These are phyloP conservation scores for Agelaius tricolor DNA, from an alignment of 2,113 vertebrate species.

Conservation along the genomic window DNA sequence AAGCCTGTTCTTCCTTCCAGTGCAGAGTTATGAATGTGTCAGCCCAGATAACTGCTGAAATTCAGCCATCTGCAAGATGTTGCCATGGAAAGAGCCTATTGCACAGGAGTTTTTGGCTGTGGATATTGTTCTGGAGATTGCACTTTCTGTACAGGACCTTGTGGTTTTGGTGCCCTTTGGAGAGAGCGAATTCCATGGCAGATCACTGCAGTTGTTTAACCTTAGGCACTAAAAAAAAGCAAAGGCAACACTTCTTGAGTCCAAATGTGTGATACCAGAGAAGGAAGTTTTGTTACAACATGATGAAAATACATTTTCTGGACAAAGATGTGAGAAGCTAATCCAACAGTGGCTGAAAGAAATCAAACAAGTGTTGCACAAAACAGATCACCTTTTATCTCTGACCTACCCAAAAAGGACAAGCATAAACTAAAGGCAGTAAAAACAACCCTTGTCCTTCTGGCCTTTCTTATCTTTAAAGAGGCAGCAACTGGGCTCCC, in stretches of 20 bases:
- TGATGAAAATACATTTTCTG: conserved; percentile 9
- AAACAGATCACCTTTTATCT: conserved; percentile 23
- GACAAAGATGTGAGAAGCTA: conserved; percentile 9
- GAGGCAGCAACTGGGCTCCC: background rate
- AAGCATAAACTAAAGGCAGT: background rate
- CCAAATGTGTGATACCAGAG: background rate
- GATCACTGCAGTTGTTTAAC: background rate
- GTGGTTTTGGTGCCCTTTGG: background rate
- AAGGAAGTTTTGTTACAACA: conserved; percentile 4
- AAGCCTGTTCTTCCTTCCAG: background rate
- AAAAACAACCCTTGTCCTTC: conserved; percentile 12
- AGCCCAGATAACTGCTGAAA: conserved; percentile 3
- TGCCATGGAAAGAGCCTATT: background rate
- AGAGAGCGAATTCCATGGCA: background rate
- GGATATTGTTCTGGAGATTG: background rate
- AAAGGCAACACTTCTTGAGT: background rate
- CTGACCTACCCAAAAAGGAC: background rate
- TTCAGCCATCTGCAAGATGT: background rate
- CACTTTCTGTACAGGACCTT: background rate
- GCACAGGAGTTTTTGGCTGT: background rate
- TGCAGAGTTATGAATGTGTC: background rate
- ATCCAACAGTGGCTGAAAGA: conserved; percentile 4
- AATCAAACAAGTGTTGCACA: conserved; percentile 7
- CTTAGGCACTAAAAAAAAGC: background rate
- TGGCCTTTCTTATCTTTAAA: conserved; percentile 26